Percentiles rank a stretch among this genome's conserved stretches.
These are phyloP conservation scores for Odontocerum albicorne DNA, from an alignment of 2,888 invertebrate genomes.

Conservation along the genomic window DNA sequence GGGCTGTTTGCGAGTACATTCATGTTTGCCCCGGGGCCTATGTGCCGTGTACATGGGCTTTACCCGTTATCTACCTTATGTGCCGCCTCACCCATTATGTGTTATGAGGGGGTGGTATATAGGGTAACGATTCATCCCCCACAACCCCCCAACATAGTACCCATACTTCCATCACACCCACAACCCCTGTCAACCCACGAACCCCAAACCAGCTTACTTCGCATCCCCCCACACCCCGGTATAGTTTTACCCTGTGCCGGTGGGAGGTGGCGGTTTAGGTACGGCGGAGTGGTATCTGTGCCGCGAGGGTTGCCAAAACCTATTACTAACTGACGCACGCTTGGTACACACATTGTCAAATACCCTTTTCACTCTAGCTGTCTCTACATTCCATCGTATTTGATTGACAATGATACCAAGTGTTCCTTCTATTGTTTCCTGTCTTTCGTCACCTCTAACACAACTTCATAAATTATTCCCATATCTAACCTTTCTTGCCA, in stretches of 20 bases:
- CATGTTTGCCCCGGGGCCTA: slow-evolving; percentile 20
- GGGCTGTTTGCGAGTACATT: no score
- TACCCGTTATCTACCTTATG: slow-evolving; percentile 28
- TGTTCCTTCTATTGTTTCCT: no score
- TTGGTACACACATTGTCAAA: neutral
- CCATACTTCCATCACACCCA: no score
- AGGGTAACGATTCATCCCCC: slow-evolving; percentile 34
- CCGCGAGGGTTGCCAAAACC: slow-evolving; percentile 8
- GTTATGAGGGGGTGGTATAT: slow-evolving; percentile 24
- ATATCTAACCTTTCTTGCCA: no score
- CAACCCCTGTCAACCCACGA: slow-evolving; percentile 1
- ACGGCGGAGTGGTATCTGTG: slow-evolving; percentile 4
- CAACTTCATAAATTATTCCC: no score
- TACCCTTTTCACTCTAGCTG: no score
- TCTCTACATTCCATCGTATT: no score
- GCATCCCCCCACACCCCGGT: slow-evolving; percentile 7
- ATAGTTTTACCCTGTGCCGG: slow-evolving; percentile 16
- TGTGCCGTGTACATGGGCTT: slow-evolving; percentile 20
- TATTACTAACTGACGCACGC: neutral
- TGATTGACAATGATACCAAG: no score
- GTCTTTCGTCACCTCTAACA: no score
- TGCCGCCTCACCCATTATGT: slow-evolving; percentile 35
- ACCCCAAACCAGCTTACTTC: slow-evolving; percentile 4
- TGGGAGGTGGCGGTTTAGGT: slow-evolving; percentile 5
- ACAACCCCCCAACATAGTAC: neutral